phyloP scores from a whole-genome alignment of 1,140 invertebrate genomes.

The Diorhabda carinulata region DNA sequence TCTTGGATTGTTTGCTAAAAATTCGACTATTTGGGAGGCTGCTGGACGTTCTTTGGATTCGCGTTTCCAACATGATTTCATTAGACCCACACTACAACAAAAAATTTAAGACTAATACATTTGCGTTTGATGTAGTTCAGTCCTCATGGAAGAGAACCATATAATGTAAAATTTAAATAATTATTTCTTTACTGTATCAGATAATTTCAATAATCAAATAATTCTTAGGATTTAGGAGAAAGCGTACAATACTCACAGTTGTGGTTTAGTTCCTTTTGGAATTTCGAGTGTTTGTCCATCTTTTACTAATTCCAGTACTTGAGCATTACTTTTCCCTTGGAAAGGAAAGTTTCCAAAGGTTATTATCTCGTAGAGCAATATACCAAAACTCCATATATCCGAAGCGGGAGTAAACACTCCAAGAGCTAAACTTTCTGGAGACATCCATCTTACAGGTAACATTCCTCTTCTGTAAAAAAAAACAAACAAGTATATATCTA shows the following conservation, averaged over 20 bases:
- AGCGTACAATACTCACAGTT: slow-evolving; percentile 62
- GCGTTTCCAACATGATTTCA: slow-evolving; percentile 73
- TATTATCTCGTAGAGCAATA: slow-evolving; percentile 79
- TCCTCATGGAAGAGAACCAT: too few relatives aligned
- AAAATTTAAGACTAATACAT: not conserved
- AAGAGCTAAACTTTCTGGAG: slow-evolving; percentile 72
- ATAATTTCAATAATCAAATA: too few relatives aligned
- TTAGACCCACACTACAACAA: slow-evolving; percentile 62
- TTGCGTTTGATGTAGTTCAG: too few relatives aligned
- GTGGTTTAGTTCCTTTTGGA: slow-evolving; percentile 69
- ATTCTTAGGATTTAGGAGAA: not conserved
- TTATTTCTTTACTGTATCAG: too few relatives aligned
- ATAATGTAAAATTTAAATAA: too few relatives aligned
- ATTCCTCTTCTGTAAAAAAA: slow-evolving; percentile 60
- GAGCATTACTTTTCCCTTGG: slow-evolving; percentile 77
- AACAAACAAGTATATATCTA: too few relatives aligned
- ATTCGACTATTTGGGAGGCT: slow-evolving; percentile 74
- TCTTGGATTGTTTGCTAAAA: slow-evolving; percentile 70
- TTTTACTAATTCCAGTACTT: slow-evolving; percentile 79
- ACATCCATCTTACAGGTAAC: slow-evolving; percentile 92
- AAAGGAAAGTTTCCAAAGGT: slow-evolving; percentile 87
- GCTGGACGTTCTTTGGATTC: slow-evolving; percentile 67
- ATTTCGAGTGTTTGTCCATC: slow-evolving; percentile 66
- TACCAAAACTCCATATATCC: slow-evolving; percentile 84
- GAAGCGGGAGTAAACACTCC: slow-evolving; percentile 83